A percentile compares a stretch with the other conserved stretches of the same genome.
phyloP scores from a whole-genome alignment of 2,888 invertebrate species.

The Amaurobius ferox region DNA sequence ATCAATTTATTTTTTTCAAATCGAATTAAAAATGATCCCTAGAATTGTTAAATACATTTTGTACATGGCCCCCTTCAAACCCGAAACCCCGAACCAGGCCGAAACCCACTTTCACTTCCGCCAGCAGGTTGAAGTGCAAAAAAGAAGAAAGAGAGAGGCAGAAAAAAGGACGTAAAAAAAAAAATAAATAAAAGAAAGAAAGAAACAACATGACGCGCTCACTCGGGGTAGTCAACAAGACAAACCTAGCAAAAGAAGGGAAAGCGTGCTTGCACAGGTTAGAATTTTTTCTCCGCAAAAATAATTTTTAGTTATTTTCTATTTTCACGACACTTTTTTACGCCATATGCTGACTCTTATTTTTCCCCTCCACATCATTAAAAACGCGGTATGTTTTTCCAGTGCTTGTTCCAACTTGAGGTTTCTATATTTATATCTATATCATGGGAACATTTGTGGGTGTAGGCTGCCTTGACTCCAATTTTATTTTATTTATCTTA shows the following conservation, averaged over 20 bases:
- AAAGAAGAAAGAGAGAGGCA: not conserved
- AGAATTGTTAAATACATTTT: too few relatives aligned
- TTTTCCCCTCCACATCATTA: not conserved
- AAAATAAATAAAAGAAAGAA: conserved; percentile 16
- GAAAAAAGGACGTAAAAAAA: not conserved
- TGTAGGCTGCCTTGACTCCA: conserved; percentile 28
- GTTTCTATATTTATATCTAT: conserved; percentile 5
- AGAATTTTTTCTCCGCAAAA: not conserved
- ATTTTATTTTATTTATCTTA: conserved; percentile 15
- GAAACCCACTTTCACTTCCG: conserved; percentile 61
- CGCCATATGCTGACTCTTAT: conserved; percentile 17
- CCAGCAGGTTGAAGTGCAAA: conserved; percentile 35
- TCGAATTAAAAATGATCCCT: too few relatives aligned
- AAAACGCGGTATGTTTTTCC: not conserved
- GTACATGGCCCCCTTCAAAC: conserved; percentile 19
- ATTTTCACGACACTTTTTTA: conserved; percentile 20
- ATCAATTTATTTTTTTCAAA: too few relatives aligned
- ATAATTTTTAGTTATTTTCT: conserved; percentile 1
- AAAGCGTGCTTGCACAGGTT: not conserved
- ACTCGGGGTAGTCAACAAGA: not conserved
- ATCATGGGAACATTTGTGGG: not conserved
- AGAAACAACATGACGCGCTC: not conserved
- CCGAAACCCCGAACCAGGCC: conserved; percentile 25
- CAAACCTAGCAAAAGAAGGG: not conserved
- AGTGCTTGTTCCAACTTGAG: not conserved